phyloP scores from a whole-genome alignment of 2,113 vertebrate species.

The Phainopepla nitens region DNA sequence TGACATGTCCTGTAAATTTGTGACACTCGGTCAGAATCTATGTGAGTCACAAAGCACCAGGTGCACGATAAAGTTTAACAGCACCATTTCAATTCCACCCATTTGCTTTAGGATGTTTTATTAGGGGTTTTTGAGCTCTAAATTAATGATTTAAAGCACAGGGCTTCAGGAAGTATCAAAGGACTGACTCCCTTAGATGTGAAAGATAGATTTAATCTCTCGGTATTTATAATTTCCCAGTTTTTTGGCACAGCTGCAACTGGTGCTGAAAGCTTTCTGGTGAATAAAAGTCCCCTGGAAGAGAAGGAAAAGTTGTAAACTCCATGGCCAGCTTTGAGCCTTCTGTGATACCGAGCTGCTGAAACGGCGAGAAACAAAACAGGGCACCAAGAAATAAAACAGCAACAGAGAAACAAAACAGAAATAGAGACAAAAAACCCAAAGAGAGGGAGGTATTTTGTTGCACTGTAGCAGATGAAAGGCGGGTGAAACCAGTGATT shows the following conservation, averaged over 20 bases:
- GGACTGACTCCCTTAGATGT: not conserved
- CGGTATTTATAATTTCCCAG: constrained; percentile 7
- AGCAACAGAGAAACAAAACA: not conserved
- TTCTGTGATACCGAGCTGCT: not conserved
- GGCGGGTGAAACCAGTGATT: not conserved
- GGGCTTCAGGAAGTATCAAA: constrained; percentile 6
- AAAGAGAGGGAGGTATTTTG: not conserved
- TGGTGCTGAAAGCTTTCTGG: not conserved
- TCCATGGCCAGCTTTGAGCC: fast-evolving
- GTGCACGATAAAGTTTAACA: constrained; percentile 6
- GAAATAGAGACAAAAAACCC: not conserved
- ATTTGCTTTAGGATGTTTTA: not conserved
- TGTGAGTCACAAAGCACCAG: not conserved
- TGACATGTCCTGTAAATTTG: constrained; percentile 40
- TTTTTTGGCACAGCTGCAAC: not conserved
- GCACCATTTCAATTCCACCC: constrained; percentile 1
- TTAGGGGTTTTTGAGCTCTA: not conserved
- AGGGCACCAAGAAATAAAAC: not conserved
- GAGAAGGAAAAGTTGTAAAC: not conserved
- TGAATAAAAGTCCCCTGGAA: not conserved
- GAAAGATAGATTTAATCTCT: constrained; percentile 3
- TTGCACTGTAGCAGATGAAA: not conserved
- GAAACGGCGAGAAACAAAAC: not conserved
- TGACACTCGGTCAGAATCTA: constrained; percentile 27
- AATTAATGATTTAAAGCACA: not conserved